These are phyloP conservation scores for Aphelinus certus DNA, from an alignment of 1,140 invertebrate species.

Conservation along the genomic window DNA sequence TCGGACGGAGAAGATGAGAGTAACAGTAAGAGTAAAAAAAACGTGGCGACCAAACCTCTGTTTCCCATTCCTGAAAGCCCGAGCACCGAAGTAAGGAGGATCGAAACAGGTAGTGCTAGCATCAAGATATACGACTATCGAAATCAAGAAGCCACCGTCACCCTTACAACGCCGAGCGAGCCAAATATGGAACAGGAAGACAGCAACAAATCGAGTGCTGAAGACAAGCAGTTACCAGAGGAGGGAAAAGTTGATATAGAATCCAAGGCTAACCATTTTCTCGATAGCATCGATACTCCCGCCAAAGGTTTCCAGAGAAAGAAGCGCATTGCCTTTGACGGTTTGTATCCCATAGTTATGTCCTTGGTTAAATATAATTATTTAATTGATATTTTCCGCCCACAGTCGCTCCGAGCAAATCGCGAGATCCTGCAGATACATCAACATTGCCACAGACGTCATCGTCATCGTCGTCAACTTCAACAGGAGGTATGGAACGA, in stretches of 20 bases:
- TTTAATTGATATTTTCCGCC: constrained; percentile 15
- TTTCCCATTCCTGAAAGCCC: constrained; percentile 60
- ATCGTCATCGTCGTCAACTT: not conserved
- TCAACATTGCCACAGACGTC: constrained; percentile 24
- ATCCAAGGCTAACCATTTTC: constrained; percentile 55
- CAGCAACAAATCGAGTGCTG: constrained; percentile 28
- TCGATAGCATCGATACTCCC: constrained; percentile 57
- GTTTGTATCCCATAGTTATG: constrained; percentile 38
- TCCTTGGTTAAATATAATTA: not conserved
- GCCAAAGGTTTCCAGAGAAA: constrained; percentile 60
- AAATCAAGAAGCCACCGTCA: constrained; percentile 1
- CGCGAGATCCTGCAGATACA: too few relatives aligned
- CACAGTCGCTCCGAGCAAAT: constrained; percentile 51
- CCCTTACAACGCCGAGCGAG: constrained; percentile 31
- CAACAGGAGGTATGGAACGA: constrained; percentile 41
- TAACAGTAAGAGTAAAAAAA: constrained; percentile 8
- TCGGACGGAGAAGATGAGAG: constrained; percentile 66
- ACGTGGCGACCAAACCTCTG: constrained; percentile 49
- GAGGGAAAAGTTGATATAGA: constrained; percentile 51
- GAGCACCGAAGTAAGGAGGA: constrained; percentile 46
- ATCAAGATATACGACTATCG: constrained; percentile 52
- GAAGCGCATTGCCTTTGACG: constrained; percentile 62
- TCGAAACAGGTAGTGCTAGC: constrained; percentile 46
- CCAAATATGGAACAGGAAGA: constrained; percentile 2
- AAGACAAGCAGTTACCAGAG: constrained; percentile 42